Percentiles rank a stretch among this genome's conserved stretches.
Conservation (phyloP, 2,888 invertebrate genomes). For the Thera obeliscata region DNA sequence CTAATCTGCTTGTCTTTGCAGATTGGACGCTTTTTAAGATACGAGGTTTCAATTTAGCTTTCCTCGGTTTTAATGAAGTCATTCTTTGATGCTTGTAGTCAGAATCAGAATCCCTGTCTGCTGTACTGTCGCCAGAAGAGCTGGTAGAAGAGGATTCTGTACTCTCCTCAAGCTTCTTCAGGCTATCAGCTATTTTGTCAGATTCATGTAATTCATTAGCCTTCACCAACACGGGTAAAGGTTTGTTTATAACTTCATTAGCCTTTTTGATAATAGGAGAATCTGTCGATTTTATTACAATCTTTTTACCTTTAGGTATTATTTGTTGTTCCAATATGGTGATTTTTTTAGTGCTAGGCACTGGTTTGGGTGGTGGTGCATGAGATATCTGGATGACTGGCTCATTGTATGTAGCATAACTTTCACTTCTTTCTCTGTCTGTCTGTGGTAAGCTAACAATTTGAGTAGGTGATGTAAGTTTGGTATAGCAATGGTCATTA, state of each 20-base stretch:
- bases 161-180: conserved; percentile 77
- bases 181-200: conserved; percentile 57
- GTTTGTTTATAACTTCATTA: conserved; percentile 72
- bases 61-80: conserved; percentile 60
- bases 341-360: conserved; percentile 76
- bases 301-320: conserved; percentile 80
- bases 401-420: conserved; percentile 67
- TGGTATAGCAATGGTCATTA: conserved; percentile 93
- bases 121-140: conserved; percentile 82
- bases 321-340: conserved; percentile 79
- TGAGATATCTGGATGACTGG: conserved; percentile 76
- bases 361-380: conserved; percentile 72
- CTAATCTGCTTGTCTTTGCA: conserved; percentile 59
- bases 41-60: conserved; percentile 69
- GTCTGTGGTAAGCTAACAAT: conserved; percentile 54
- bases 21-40: conserved; percentile 64
- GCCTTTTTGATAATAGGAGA: conserved; percentile 68
- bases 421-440: conserved; percentile 53
- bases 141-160: conserved; percentile 78
- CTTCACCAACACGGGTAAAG: conserved; percentile 63
- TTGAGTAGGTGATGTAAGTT: conserved; percentile 87
- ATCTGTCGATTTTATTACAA: conserved; percentile 67
- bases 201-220: conserved; percentile 57
- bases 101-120: conserved; percentile 86
- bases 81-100: conserved; percentile 82